These are phyloP conservation scores for Musca vetustissima DNA, from an alignment of 1,140 invertebrate species.

Conservation along the genomic window DNA sequence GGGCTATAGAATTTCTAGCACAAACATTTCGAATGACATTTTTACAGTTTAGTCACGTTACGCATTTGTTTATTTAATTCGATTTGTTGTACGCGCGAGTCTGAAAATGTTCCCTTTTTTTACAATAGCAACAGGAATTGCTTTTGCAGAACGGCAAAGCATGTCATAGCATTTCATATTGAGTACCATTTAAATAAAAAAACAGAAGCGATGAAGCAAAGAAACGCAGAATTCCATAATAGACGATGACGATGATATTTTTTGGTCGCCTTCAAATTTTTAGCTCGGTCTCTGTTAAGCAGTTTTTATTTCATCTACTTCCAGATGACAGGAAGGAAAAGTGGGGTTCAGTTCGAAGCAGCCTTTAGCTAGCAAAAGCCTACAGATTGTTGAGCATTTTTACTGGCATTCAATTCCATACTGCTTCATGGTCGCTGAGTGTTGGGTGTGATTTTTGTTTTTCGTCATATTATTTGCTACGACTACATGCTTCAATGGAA, in stretches of 20 bases:
- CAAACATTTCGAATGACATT: constrained; percentile 28
- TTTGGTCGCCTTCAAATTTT: too few species aligned
- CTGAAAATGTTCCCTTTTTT: neutral
- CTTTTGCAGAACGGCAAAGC: neutral
- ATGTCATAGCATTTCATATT: constrained; percentile 4
- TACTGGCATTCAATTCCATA: too few species aligned
- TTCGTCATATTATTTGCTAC: neutral
- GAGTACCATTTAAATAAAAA: neutral
- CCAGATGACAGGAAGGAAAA: neutral
- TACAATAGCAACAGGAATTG: constrained; percentile 6
- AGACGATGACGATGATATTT: too few species aligned
- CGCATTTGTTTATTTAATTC: constrained; percentile 33
- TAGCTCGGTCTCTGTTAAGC: too few species aligned
- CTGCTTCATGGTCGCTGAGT: neutral
- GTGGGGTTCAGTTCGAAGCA: neutral
- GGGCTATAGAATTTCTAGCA: too few species aligned
- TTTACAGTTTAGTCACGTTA: constrained; percentile 30
- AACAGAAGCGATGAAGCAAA: neutral
- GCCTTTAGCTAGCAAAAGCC: constrained; percentile 1
- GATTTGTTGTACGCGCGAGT: constrained; percentile 28
- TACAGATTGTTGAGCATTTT: constrained; percentile 10
- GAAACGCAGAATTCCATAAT: too few species aligned
- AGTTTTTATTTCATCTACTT: neutral
- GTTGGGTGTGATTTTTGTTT: neutral
- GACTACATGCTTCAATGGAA: too few species aligned